phyloP scores from a whole-genome alignment of 2,797 vertebrate species.

The Acanthiza pusilla region DNA sequence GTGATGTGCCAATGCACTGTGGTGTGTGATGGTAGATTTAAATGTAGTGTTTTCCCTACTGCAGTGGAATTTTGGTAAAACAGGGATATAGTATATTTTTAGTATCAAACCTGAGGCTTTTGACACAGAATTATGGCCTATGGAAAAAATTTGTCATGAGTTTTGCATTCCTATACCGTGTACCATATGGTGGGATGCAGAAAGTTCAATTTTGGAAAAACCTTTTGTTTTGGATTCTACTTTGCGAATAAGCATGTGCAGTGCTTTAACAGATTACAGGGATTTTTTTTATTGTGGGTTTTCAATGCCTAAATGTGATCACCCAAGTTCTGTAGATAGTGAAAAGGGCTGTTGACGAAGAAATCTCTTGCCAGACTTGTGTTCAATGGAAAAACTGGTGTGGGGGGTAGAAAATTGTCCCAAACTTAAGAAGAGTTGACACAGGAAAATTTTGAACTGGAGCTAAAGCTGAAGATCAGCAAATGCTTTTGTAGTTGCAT shows the following conservation, averaged over 20 bases:
- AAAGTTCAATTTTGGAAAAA: not conserved
- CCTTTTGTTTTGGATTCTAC: not conserved
- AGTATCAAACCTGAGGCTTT: not conserved
- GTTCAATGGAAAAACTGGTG: not conserved
- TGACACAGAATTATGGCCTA: not conserved
- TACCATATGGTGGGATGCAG: not conserved
- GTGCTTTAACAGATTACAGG: not conserved
- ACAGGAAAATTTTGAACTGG: not conserved
- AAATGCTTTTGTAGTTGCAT: constrained; percentile 2
- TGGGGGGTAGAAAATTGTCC: not conserved
- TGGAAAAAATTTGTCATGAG: not conserved
- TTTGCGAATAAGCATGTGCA: not conserved
- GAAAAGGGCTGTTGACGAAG: constrained; percentile 6
- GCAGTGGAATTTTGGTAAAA: not conserved
- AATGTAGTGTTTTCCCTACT: not conserved
- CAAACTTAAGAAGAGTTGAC: constrained; percentile 1
- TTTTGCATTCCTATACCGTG: not conserved
- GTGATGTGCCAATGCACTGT: not conserved
- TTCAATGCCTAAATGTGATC: not conserved
- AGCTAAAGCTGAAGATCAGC: constrained; percentile 14
- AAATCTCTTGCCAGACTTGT: not conserved
- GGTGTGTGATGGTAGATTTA: not conserved
- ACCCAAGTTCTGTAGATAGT: not conserved
- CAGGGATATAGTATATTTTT: not conserved
- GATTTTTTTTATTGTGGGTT: not conserved